These are phyloP conservation scores for Apus apus DNA, from an alignment of 2,113 vertebrate species.

Conservation along the genomic window DNA sequence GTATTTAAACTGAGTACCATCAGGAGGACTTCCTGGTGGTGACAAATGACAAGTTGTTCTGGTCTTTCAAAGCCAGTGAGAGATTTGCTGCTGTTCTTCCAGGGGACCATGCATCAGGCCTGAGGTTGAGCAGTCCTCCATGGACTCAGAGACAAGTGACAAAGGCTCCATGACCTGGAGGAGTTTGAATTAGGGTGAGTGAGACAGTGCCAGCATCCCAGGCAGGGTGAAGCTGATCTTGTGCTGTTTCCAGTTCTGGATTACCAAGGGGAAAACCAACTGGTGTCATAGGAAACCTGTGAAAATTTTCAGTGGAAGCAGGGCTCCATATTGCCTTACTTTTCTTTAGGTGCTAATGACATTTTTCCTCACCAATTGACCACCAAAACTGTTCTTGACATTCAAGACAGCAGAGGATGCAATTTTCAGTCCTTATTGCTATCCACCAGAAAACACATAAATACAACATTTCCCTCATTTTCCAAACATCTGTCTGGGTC, in stretches of 20 bases:
- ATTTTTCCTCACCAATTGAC: background rate
- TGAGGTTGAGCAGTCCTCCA: background rate
- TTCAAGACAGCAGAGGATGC: background rate
- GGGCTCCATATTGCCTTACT: background rate
- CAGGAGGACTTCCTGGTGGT: background rate
- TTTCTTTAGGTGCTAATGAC: background rate
- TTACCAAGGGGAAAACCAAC: background rate
- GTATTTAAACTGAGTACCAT: background rate
- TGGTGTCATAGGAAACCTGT: background rate
- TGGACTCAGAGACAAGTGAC: background rate
- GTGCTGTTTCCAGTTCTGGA: background rate
- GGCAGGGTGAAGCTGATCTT: background rate
- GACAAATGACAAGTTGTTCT: background rate
- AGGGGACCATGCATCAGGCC: fast-evolving
- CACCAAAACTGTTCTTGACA: background rate
- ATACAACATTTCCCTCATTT: background rate
- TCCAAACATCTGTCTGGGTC: background rate
- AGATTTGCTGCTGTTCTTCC: background rate
- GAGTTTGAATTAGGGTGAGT: background rate
- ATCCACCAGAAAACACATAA: background rate
- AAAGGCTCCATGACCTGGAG: background rate
- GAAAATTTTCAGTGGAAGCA: background rate
- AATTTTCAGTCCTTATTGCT: background rate
- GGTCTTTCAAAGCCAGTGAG: background rate
- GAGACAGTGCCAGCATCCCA: background rate